A percentile compares a stretch with the other conserved stretches of the same genome.
These are phyloP conservation scores for Chironomus striatipennis DNA, from an alignment of 1,140 invertebrate species.

Conservation along the genomic window DNA sequence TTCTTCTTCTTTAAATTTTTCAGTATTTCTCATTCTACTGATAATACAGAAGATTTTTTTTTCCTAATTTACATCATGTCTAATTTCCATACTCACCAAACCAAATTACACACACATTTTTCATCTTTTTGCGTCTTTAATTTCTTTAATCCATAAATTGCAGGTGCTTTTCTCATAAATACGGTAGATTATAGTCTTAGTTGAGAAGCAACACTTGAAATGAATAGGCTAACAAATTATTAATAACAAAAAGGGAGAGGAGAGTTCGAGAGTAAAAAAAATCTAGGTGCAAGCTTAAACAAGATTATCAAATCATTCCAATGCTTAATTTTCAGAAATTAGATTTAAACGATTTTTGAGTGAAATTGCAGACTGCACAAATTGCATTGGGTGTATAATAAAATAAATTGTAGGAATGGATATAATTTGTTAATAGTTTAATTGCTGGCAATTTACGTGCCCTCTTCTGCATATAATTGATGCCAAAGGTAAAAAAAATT, in stretches of 20 bases:
- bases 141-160: not conserved
- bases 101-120: not conserved
- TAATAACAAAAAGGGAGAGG: not conserved
- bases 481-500: no score
- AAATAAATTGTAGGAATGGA: not conserved
- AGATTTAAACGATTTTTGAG: not conserved
- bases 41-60: not conserved
- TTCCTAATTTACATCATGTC: not conserved
- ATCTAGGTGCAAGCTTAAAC: not conserved
- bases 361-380: not conserved
- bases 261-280: not conserved
- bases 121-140: not conserved
- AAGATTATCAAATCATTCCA: not conserved
- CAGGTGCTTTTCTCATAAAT: constrained; percentile 10
- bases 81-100: not conserved
- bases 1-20: no score
- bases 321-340: not conserved
- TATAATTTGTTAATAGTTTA: constrained; percentile 21
- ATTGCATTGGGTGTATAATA: not conserved
- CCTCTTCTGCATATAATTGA: not conserved
- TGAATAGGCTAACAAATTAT: not conserved
- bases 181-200: constrained; percentile 11
- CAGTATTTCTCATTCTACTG: no score
- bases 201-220: not conserved
- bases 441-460: constrained; percentile 5